phyloP scores from a whole-genome alignment of 2,113 vertebrate genomes.

The Perccottus glenii region DNA sequence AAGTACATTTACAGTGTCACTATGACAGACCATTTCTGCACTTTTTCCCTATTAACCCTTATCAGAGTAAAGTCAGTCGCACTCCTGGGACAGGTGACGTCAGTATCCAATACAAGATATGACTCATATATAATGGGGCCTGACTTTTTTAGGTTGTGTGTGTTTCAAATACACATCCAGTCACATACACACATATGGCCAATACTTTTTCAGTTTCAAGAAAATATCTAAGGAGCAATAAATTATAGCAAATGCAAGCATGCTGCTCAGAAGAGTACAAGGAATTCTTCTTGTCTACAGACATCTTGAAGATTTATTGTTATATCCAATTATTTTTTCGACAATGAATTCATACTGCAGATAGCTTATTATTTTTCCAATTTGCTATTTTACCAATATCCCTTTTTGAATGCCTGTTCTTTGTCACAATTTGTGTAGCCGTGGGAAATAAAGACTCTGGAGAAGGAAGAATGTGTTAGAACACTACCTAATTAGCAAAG shows the following conservation, averaged over 20 bases:
- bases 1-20: not conserved
- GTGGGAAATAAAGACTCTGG: not conserved
- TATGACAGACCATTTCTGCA: slow-evolving; percentile 33
- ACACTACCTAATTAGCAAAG: slow-evolving; percentile 58
- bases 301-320: slow-evolving; percentile 2
- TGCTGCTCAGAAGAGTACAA: no score
- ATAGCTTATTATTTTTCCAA: not conserved
- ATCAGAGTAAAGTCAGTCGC: slow-evolving; percentile 60
- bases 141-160: slow-evolving; percentile 49
- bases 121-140: slow-evolving; percentile 52
- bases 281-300: not conserved
- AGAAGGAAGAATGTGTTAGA: slow-evolving; percentile 20
- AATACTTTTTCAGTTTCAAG: not conserved
- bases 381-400: not conserved
- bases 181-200: not conserved
- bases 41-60: slow-evolving; percentile 26
- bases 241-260: no score
- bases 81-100: slow-evolving; percentile 60
- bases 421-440: slow-evolving; percentile 8
- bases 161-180: slow-evolving; percentile 28
- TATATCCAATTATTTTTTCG: slow-evolving; percentile 3
- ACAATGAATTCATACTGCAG: no score
- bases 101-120: slow-evolving; percentile 53
- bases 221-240: no score
- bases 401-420: not conserved